phyloP scores from a whole-genome alignment of 2,113 vertebrate genomes.

The Vidua macroura region DNA sequence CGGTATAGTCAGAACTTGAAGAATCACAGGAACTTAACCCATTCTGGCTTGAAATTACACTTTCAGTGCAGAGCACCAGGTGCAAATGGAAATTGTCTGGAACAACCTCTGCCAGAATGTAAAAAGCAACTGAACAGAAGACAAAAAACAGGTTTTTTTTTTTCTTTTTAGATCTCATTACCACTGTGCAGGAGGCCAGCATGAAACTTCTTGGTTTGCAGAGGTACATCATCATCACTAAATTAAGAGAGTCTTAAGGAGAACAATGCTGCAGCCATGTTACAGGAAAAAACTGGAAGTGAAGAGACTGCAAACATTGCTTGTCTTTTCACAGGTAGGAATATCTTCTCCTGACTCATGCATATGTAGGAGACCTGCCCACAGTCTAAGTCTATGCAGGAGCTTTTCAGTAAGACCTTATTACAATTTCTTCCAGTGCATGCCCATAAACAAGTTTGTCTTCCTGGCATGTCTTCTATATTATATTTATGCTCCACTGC shows the following conservation, averaged over 20 bases:
- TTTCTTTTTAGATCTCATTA: neutral
- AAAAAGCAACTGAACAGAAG: neutral
- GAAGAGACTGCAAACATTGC: neutral
- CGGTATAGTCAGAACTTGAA: neutral
- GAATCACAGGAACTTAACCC: neutral
- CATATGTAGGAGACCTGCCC: neutral
- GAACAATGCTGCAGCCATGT: neutral
- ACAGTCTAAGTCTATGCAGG: neutral
- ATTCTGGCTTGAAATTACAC: neutral
- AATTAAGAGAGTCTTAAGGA: neutral
- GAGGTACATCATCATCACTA: neutral
- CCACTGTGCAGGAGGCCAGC: neutral
- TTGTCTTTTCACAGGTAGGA: neutral
- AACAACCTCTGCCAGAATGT: neutral
- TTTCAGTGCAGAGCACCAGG: neutral
- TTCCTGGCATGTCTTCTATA: neutral
- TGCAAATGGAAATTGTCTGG: neutral
- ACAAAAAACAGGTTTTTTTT: rapidly evolving
- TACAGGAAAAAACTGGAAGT: neutral
- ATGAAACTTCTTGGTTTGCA: neutral
- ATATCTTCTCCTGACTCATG: neutral
- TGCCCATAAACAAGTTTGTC: neutral
- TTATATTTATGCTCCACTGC: neutral
- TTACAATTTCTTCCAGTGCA: neutral
- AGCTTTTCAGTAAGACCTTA: neutral